These are phyloP conservation scores for Antidorcas marsupialis DNA, from an alignment of 2,113 vertebrate species.

Conservation along the genomic window DNA sequence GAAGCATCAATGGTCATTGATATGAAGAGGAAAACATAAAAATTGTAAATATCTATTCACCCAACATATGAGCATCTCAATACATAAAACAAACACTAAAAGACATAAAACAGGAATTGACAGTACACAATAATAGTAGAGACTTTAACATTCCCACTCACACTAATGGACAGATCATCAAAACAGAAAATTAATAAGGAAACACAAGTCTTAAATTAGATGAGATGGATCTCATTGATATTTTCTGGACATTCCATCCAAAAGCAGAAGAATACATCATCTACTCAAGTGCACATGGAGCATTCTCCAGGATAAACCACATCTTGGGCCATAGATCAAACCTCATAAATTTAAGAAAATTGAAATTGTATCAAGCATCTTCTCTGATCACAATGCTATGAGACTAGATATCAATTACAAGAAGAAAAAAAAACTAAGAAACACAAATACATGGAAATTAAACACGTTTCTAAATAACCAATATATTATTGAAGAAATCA, in stretches of 20 bases:
- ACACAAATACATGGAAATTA: not conserved
- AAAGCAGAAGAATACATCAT: not conserved
- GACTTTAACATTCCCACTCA: not conserved
- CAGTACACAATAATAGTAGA: not conserved
- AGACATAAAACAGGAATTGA: not conserved
- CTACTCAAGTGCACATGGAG: not conserved
- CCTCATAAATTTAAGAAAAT: not conserved
- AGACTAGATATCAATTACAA: not conserved
- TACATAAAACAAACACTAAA: not conserved
- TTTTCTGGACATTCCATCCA: not conserved
- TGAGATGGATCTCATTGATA: not conserved
- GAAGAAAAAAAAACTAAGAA: not conserved
- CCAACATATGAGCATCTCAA: not conserved
- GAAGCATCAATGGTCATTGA: no score
- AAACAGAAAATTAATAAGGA: not conserved
- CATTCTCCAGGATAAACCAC: not conserved
- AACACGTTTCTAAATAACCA: not conserved
- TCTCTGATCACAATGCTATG: not conserved
- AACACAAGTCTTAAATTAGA: not conserved
- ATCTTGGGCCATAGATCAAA: not conserved
- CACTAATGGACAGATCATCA: not conserved
- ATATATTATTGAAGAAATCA: not conserved
- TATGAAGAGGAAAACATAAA: not conserved
- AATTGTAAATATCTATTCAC: not conserved
- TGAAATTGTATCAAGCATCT: not conserved